Evolutionary conservation across 2,113 vertebrate genomes (phyloP).

Genomic region (Dicaeum eximium): DNA sequence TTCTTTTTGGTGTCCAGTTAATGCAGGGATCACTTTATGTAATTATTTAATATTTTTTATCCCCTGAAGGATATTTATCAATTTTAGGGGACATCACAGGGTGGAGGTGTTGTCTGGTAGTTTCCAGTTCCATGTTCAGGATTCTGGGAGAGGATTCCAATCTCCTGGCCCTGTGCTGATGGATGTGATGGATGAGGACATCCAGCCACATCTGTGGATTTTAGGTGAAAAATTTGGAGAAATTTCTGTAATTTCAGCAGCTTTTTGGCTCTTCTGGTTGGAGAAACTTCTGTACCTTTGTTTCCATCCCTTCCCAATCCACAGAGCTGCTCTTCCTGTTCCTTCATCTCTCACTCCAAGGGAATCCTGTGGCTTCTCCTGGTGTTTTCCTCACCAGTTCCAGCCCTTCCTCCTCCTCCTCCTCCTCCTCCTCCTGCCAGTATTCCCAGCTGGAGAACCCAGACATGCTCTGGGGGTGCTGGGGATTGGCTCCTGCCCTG

Average conservation of each 20-base stretch:
- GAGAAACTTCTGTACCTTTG: neutral
- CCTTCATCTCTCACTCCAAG: neutral
- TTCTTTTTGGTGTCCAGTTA: neutral
- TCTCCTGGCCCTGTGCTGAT: neutral
- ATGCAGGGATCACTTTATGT: neutral
- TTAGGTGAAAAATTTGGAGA: neutral
- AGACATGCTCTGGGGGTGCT: neutral
- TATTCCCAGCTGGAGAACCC: neutral
- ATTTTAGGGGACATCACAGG: neutral
- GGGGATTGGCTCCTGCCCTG: neutral
- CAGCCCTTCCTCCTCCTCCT: neutral
- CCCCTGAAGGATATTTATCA: neutral
- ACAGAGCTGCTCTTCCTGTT: fast-evolving
- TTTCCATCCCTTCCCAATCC: neutral
- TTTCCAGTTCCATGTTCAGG: neutral
- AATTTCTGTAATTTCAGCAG: fast-evolving
- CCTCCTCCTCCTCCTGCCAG: neutral
- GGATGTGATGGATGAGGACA: neutral
- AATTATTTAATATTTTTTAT: neutral
- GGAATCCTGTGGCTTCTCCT: neutral
- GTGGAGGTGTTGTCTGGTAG: neutral
- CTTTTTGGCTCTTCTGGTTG: neutral
- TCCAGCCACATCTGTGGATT: neutral
- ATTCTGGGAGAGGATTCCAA: neutral
- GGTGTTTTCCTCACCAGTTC: neutral